A percentile compares a stretch with the other conserved stretches of the same genome.
phyloP scores from a whole-genome alignment of 2,888 invertebrate genomes.

The Xestia xanthographa region DNA sequence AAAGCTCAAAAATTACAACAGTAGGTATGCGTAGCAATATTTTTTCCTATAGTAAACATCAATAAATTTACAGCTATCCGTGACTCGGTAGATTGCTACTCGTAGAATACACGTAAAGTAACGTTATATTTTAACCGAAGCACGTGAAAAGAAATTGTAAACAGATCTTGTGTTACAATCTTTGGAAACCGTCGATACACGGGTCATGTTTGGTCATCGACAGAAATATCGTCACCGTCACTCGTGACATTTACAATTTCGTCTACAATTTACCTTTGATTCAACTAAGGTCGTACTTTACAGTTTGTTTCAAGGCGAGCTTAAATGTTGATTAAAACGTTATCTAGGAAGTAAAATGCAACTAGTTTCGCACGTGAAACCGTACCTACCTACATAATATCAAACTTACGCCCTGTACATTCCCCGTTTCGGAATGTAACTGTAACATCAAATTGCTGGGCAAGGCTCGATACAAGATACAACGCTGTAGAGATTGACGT shows the following conservation, averaged over 20 bases:
- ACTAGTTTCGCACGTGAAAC: constrained; percentile 35
- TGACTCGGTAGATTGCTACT: constrained; percentile 64
- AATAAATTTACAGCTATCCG: constrained; percentile 68
- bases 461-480: constrained; percentile 68
- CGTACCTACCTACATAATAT: constrained; percentile 52
- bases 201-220: constrained; percentile 64
- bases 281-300: constrained; percentile 10
- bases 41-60: constrained; percentile 61
- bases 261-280: constrained; percentile 57
- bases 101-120: constrained; percentile 64
- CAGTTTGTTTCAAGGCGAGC: constrained; percentile 31
- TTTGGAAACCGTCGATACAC: constrained; percentile 56
- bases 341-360: constrained; percentile 30
- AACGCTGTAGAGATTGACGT: constrained; percentile 75
- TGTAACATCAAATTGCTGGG: constrained; percentile 79
- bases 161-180: constrained; percentile 59
- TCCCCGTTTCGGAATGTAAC: constrained; percentile 77
- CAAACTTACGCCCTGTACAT: constrained; percentile 42
- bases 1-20: constrained; percentile 53
- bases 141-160: constrained; percentile 74
- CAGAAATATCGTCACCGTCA: constrained; percentile 60
- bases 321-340: constrained; percentile 31
- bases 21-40: constrained; percentile 40
- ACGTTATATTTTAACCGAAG: constrained; percentile 72
- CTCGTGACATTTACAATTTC: constrained; percentile 67